These are phyloP conservation scores for Hydractinia echinata DNA, from an alignment of 30 jellyfish, hydroid and myxozoan species.

Conservation along the genomic window DNA sequence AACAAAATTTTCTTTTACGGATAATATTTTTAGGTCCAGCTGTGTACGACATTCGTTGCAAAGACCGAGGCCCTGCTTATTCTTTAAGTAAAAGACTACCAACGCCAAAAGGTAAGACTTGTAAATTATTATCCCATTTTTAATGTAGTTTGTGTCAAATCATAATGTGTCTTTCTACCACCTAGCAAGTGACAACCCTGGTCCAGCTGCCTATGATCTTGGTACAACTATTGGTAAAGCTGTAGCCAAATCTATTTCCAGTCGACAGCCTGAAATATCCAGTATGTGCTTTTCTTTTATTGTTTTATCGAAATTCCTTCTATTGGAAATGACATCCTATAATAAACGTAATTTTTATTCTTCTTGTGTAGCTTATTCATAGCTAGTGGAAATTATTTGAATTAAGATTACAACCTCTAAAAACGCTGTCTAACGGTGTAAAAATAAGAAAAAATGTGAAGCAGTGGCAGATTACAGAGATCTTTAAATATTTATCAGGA, in stretches of 20 bases:
- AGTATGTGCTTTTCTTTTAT: slow-evolving; percentile 23
- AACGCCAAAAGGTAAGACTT: not conserved
- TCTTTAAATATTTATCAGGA: no score
- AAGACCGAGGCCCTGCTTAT: not conserved
- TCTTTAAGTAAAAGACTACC: not conserved
- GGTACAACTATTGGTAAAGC: slow-evolving; percentile 69
- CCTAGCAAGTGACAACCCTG: slow-evolving; percentile 40
- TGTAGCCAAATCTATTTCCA: slow-evolving; percentile 46
- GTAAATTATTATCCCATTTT: no score
- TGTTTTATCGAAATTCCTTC: not conserved
- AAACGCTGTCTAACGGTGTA: no score
- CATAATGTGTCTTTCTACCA: not conserved
- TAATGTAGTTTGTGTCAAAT: no score
- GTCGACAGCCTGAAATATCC: slow-evolving; percentile 35
- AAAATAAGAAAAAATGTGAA: no score
- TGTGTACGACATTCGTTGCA: slow-evolving; percentile 17
- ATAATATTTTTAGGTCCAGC: slow-evolving; percentile 52
- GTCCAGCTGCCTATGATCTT: slow-evolving; percentile 73
- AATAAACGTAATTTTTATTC: no score
- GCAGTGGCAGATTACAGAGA: no score
- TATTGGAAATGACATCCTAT: not conserved
- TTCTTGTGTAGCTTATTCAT: no score
- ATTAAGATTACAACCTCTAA: no score
- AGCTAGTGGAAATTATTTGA: no score
- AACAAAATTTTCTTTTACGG: no score